A percentile compares a stretch with the other conserved stretches of the same genome.
Conservation (phyloP, 2,888 invertebrate species). For the Hemithea aestivaria region DNA sequence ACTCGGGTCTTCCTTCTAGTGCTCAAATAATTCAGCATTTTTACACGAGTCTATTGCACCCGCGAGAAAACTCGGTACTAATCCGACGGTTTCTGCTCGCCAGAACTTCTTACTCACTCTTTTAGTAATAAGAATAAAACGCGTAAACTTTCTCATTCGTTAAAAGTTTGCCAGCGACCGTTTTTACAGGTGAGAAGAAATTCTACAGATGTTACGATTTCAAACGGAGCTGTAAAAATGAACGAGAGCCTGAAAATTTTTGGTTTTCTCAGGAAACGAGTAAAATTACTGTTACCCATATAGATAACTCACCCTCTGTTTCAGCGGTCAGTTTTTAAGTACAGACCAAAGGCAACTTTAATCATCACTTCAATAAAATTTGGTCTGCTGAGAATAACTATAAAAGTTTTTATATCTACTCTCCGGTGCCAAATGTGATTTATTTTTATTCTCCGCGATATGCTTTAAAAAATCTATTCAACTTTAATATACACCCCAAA, state of each 20-base stretch:
- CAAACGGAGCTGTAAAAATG: too few relatives aligned
- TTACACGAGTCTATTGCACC: conserved; percentile 17
- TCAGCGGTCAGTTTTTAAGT: conserved; percentile 3
- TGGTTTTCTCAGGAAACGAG: too few relatives aligned
- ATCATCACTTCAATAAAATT: too few relatives aligned
- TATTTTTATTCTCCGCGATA: neutral
- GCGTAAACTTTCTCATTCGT: conserved; percentile 14
- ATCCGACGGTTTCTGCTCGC: conserved; percentile 4
- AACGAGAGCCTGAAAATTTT: too few relatives aligned
- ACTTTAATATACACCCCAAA: too few relatives aligned
- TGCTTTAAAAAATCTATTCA: too few relatives aligned
- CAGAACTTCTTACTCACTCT: conserved; percentile 17
- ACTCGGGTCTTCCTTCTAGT: conserved; percentile 5
- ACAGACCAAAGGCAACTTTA: neutral
- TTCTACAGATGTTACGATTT: too few relatives aligned
- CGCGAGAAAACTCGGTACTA: conserved; percentile 15
- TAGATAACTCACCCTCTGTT: too few relatives aligned
- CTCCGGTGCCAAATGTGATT: neutral
- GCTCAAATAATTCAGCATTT: conserved; percentile 18
- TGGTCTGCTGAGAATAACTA: conserved; percentile 4
- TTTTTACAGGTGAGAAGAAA: conserved; percentile 12
- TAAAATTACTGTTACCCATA: too few relatives aligned
- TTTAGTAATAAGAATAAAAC: conserved; percentile 19
- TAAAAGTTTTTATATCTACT: conserved; percentile 8
- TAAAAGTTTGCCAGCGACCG: conserved; percentile 16